A percentile compares a stretch with the other conserved stretches of the same genome.
Conservation (phyloP, 2,797 vertebrate species). For the Salmo trutta region DNA sequence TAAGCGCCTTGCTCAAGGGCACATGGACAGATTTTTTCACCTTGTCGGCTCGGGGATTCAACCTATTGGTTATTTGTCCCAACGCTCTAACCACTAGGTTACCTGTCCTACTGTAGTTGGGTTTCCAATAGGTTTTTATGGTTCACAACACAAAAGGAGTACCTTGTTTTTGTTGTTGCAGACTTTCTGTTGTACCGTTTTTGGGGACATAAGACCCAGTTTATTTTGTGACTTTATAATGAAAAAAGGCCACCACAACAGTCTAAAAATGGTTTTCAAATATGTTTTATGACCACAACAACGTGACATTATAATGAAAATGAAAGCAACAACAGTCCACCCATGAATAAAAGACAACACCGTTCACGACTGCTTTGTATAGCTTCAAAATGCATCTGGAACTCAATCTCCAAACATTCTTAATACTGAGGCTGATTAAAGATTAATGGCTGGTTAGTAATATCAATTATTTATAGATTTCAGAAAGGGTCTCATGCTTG, state of each 20-base stretch:
- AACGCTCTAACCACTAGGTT: too few species aligned
- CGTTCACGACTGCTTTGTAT: conserved; percentile 54
- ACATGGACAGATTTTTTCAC: too few species aligned
- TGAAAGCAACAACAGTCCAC: conserved; percentile 34
- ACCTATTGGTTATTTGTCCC: too few species aligned
- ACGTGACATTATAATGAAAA: conserved; percentile 45
- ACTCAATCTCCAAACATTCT: conserved; percentile 73
- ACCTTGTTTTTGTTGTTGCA: too few species aligned
- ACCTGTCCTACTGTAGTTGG: background rate
- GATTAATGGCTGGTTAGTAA: conserved; percentile 80
- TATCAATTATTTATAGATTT: conserved; percentile 79
- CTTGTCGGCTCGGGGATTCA: too few species aligned
- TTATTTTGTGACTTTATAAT: background rate
- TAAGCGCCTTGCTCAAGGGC: too few species aligned
- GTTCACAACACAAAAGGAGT: too few species aligned
- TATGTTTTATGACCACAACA: conserved; percentile 5
- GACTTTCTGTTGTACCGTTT: too few species aligned
- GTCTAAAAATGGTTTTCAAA: background rate
- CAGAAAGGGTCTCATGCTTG: conserved; percentile 64
- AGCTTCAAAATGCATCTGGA: conserved; percentile 62
- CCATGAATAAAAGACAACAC: conserved; percentile 57
- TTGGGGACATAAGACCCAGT: too few species aligned
- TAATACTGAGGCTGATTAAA: conserved; percentile 73
- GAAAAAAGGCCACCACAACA: background rate
- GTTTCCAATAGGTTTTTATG: background rate